Conservation (phyloP, 2,797 vertebrate genomes). For the Phoeniculus purpureus region DNA sequence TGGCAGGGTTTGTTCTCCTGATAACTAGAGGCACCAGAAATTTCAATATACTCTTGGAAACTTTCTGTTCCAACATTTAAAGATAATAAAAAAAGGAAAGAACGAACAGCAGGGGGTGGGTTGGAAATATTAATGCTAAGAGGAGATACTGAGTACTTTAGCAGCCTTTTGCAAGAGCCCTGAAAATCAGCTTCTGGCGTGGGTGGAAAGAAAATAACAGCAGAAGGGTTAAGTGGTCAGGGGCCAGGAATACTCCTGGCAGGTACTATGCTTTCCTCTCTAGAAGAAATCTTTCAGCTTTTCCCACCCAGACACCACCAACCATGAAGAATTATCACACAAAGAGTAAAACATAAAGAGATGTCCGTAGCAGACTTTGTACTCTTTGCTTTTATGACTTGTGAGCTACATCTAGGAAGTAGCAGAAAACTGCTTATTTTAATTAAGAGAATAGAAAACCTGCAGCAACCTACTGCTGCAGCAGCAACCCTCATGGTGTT, state of each 20-base stretch:
- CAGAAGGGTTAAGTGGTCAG: constrained; percentile 7
- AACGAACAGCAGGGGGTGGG: not conserved
- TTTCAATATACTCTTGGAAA: constrained; percentile 37
- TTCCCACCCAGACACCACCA: not conserved
- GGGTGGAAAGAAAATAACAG: not conserved
- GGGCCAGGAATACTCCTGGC: not conserved
- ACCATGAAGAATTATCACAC: not conserved
- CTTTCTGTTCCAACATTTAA: constrained; percentile 45
- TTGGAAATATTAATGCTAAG: constrained; percentile 46
- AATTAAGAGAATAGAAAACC: too few relatives aligned
- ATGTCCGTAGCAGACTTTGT: not conserved
- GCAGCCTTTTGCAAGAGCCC: not conserved
- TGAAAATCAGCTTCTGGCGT: not conserved
- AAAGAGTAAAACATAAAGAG: not conserved
- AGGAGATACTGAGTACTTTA: constrained; percentile 53
- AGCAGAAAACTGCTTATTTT: not conserved
- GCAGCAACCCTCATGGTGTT: too few relatives aligned
- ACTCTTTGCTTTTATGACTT: not conserved
- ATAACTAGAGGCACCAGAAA: constrained; percentile 17
- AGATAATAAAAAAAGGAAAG: constrained; percentile 31
- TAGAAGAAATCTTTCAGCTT: not conserved
- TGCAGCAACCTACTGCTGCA: too few relatives aligned
- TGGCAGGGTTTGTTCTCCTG: constrained; percentile 32
- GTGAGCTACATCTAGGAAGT: not conserved
- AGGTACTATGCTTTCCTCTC: not conserved